Percentiles rank a stretch among this genome's conserved stretches.
These are phyloP conservation scores for Nettapus auritus DNA, from an alignment of 2,113 vertebrate genomes.

Conservation along the genomic window DNA sequence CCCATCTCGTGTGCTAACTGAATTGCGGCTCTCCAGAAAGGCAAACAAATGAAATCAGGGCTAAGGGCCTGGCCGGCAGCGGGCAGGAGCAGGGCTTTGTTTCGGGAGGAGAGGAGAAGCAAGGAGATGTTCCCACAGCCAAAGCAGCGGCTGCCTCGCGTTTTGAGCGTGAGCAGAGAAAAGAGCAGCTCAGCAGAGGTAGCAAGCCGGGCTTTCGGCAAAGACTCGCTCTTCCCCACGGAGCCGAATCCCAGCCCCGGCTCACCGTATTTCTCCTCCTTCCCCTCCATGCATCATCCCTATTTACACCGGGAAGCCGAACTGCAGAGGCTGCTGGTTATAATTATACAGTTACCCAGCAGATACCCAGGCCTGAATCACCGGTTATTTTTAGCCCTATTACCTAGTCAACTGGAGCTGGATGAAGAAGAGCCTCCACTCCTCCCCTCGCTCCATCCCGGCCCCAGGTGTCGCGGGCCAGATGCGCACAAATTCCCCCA, in stretches of 20 bases:
- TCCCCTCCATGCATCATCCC: slow-evolving; percentile 43
- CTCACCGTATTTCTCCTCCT: slow-evolving; percentile 35
- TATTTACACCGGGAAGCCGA: slow-evolving; percentile 60
- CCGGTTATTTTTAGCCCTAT: slow-evolving; percentile 74
- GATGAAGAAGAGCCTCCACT: slow-evolving; percentile 66
- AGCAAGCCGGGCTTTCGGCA: neutral
- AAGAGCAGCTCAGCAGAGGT: slow-evolving; percentile 17
- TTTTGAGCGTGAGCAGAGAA: neutral
- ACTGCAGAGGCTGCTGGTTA: slow-evolving; percentile 66
- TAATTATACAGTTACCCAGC: slow-evolving; percentile 70
- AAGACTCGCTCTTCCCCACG: neutral
- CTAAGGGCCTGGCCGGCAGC: slow-evolving; percentile 42
- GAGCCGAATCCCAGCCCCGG: neutral
- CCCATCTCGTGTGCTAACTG: slow-evolving; percentile 22
- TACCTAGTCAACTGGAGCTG: slow-evolving; percentile 70
- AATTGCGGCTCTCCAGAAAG: slow-evolving; percentile 62
- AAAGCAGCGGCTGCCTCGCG: neutral
- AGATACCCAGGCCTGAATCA: slow-evolving; percentile 74
- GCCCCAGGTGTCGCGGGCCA: neutral
- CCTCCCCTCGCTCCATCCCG: neutral
- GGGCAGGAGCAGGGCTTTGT: neutral
- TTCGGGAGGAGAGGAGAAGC: neutral
- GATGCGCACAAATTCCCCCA: neutral
- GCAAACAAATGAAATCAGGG: slow-evolving; percentile 40
- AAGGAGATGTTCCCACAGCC: slow-evolving; percentile 29